Evolutionary conservation across 2,113 vertebrate genomes (phyloP), one percentile per base, ranked within the genome.

Genomic region (Eclectus roratus): DNA sequence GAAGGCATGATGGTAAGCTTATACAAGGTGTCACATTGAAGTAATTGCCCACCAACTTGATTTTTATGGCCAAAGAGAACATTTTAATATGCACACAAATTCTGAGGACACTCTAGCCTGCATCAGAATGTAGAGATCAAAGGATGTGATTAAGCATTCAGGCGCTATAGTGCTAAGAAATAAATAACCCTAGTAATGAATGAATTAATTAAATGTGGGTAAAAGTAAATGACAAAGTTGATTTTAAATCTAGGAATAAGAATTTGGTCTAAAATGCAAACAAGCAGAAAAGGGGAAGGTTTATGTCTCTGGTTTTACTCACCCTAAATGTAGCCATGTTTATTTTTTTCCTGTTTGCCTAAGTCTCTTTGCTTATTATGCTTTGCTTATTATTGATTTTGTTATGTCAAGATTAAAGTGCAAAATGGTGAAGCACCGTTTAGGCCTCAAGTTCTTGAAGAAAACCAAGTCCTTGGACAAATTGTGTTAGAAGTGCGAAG

Each of bases 1-100:
- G 96, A 98, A 97, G 91, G 80, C 94, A 91, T 96, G 93, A 96
- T 96, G 95, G 96, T 94, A 95, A 95, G 94, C 76, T 97, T 97
- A 85, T 86, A 41, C 77, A 97, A 97, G 79, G 81, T 97, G 89
- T 97, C 95, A 94, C 71, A 84, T 53, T 95, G 95, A 90, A 97
- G 92, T 97, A 97, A 97, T 93, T 96, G 94, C 85, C 77, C 44
- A 93, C 84, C 56, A 77, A 85, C 90, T 80, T 81, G 83, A 93
- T 97, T 97, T 96, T 96, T 89, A 93, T 93, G 94, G 90, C 69
- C 78, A 88, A 97, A 96, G 93, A 96, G 82, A 96, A 84, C 43
- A 80, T 93, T 85, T 89, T 80, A 90, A 94, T 92, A 91, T 74
- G 56, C 23, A 73, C 41, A 33, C 0, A 0, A 74, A 85, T 90